Percentiles rank a stretch among this genome's conserved stretches.
These are phyloP conservation scores for Chinchilla lanigera DNA, from an alignment of 2,113 vertebrate species.

Conservation along the genomic window DNA sequence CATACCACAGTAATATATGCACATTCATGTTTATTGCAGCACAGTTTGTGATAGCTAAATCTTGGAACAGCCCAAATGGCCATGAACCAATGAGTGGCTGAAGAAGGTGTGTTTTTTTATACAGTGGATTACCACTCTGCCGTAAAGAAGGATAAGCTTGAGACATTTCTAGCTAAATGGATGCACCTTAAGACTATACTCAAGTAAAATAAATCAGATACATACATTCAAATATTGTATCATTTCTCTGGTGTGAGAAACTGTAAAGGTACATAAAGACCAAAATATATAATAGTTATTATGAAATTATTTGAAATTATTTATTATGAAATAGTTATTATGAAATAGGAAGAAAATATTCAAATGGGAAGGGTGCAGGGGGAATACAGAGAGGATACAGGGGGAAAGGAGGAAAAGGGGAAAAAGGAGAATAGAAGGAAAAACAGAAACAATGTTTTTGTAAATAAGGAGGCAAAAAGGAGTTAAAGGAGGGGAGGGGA, in stretches of 20 bases:
- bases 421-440: neutral
- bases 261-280: neutral
- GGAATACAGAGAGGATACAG: neutral
- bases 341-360: neutral
- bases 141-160: neutral
- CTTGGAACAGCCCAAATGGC: neutral
- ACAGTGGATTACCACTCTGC: neutral
- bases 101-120: neutral
- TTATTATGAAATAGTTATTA: too few species aligned
- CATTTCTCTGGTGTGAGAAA: neutral
- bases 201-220: neutral
- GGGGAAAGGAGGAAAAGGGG: neutral
- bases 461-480: neutral
- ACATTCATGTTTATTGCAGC: neutral
- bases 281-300: neutral
- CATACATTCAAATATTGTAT: neutral
- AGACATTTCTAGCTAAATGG: neutral
- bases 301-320: too few species aligned
- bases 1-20: neutral
- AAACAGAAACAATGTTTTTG: neutral
- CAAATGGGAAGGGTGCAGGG: neutral
- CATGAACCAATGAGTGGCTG: neutral
- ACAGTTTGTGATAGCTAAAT: neutral
- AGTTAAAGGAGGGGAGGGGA: neutral
- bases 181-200: neutral